Conservation (phyloP, 2,113 vertebrate genomes). For the Rhynchomys soricoides region DNA sequence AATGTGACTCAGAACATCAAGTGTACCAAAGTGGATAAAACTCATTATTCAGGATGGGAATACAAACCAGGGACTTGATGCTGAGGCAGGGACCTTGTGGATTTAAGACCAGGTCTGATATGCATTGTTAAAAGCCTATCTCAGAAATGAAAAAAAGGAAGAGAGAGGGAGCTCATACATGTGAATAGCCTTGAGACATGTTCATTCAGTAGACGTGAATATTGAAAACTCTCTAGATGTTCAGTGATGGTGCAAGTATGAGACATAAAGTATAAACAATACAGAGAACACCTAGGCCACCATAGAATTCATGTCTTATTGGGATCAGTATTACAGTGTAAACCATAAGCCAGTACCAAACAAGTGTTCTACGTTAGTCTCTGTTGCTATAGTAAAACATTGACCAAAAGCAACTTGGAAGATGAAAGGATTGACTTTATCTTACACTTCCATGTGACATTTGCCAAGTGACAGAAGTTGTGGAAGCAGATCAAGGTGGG, state of each 20-base stretch:
- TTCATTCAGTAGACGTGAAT: neutral
- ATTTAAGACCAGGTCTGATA: neutral
- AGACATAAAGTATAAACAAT: neutral
- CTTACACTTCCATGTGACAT: neutral
- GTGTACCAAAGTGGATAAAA: neutral
- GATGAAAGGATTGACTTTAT: neutral
- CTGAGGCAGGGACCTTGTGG: neutral
- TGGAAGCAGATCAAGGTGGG: neutral
- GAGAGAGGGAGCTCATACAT: neutral
- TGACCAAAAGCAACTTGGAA: neutral
- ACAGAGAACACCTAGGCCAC: neutral
- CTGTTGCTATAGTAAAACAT: neutral
- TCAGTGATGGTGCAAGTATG: neutral
- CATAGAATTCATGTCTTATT: neutral
- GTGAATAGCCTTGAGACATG: neutral
- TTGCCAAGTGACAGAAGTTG: neutral
- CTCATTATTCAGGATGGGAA: neutral
- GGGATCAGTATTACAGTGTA: neutral
- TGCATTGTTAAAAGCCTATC: neutral
- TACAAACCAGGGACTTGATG: neutral
- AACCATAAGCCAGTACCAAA: neutral
- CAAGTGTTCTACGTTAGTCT: neutral
- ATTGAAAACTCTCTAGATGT: neutral
- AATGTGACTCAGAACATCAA: neutral
- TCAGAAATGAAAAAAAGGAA: neutral